Conservation (phyloP, 2,888 invertebrate genomes). For the Tanypteryx hageni region DNA sequence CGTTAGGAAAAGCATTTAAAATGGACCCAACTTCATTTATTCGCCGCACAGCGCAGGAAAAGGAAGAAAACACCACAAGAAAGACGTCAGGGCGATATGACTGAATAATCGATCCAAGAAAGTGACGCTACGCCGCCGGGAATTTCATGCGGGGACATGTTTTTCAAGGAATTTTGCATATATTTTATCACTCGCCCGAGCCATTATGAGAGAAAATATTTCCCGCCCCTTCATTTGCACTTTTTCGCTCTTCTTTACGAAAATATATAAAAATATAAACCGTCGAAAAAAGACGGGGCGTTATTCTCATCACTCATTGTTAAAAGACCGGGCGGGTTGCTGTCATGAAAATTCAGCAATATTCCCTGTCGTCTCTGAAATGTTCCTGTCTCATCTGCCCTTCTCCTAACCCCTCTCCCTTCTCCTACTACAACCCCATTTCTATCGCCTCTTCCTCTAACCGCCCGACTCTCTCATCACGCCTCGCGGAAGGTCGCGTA, state of each 20-base stretch:
- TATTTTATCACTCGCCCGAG: not conserved
- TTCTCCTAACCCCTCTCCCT: no score
- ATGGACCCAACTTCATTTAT: not conserved
- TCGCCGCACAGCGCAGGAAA: not conserved
- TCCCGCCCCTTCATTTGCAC: no score
- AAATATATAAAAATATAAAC: no score
- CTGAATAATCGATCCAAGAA: conserved; percentile 13
- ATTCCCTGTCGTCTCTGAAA: not conserved
- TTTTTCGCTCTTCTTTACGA: no score
- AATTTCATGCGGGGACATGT: conserved; percentile 7
- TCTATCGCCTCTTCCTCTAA: no score
- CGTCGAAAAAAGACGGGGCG: no score
- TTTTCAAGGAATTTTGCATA: not conserved
- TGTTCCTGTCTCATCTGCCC: not conserved
- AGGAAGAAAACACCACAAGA: not conserved
- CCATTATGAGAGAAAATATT: not conserved
- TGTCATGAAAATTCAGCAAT: not conserved
- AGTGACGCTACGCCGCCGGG: not conserved
- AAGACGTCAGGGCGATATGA: conserved; percentile 31
- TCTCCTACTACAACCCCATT: no score
- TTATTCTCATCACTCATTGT: no score
- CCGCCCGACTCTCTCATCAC: not conserved
- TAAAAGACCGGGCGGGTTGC: no score
- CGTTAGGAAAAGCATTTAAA: not conserved
- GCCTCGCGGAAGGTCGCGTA: not conserved